phyloP scores from a whole-genome alignment of 30 jellyfish, hydroid and myxozoan species.

The Hydractinia symbiolongicarpus region DNA sequence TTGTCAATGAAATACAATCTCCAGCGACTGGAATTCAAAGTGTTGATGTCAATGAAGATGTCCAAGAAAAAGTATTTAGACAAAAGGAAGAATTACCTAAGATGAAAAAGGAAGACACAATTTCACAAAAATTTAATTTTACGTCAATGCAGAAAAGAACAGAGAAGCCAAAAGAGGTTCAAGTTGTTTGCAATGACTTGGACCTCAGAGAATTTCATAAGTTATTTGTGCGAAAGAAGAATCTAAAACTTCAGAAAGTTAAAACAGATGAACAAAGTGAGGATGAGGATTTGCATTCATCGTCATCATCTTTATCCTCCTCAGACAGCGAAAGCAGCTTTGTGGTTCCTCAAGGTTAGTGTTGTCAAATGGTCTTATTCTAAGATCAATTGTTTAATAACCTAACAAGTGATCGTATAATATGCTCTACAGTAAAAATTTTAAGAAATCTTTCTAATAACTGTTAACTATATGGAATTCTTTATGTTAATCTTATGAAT shows the following conservation, averaged over 20 bases:
- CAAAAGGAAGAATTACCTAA: too few species aligned
- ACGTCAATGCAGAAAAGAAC: slow-evolving; percentile 13
- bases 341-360: slow-evolving; percentile 22
- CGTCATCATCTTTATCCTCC: background rate
- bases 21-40: too few species aligned
- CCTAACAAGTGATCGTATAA: too few species aligned
- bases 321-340: background rate
- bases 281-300: background rate
- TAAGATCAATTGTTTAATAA: too few species aligned
- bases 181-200: slow-evolving; percentile 21
- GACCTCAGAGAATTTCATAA: slow-evolving; percentile 22
- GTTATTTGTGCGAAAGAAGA: background rate
- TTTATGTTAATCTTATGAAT: background rate
- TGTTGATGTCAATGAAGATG: too few species aligned
- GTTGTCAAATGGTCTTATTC: background rate
- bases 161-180: background rate
- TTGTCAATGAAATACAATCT: too few species aligned
- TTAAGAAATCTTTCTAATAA: background rate
- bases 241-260: background rate
- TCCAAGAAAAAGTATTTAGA: too few species aligned
- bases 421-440: background rate
- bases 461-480: background rate
- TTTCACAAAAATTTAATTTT: background rate
- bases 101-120: too few species aligned
- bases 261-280: slow-evolving; percentile 18